phyloP scores from a whole-genome alignment of 2,113 vertebrate genomes.

The Eublepharis macularius region DNA sequence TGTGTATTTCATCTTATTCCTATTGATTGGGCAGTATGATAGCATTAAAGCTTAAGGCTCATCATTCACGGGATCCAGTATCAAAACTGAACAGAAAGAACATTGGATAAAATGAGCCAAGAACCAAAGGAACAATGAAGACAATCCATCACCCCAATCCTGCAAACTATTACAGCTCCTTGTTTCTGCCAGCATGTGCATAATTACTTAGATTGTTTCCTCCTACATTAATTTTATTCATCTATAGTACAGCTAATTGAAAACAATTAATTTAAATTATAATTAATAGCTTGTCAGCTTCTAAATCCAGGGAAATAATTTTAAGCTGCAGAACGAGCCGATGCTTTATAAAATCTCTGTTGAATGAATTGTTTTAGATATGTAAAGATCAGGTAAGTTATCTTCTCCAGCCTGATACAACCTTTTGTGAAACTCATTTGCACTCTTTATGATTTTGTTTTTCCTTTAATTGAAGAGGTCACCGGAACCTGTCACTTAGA shows the following conservation, averaged over 20 bases:
- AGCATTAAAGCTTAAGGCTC: too few relatives aligned
- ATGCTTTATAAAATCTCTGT: background rate
- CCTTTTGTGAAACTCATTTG: background rate
- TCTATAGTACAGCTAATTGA: background rate
- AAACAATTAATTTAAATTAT: background rate
- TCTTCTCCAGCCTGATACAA: background rate
- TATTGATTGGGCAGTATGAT: background rate
- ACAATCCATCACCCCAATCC: too few relatives aligned
- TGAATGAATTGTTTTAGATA: background rate
- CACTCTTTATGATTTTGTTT: background rate
- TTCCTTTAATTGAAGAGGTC: background rate
- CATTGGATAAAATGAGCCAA: background rate
- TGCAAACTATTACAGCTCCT: too few relatives aligned
- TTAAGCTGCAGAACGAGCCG: background rate
- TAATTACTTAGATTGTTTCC: background rate
- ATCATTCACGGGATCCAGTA: too few relatives aligned
- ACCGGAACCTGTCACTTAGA: background rate
- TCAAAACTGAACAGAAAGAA: background rate
- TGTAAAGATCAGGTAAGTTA: background rate
- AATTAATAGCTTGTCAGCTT: background rate
- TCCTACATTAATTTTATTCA: background rate
- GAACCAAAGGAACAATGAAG: background rate
- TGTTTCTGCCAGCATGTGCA: background rate
- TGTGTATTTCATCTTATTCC: background rate
- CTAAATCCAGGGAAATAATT: background rate